phyloP scores from a whole-genome alignment of 1,140 invertebrate species.

The Arctopsyche grandis region DNA sequence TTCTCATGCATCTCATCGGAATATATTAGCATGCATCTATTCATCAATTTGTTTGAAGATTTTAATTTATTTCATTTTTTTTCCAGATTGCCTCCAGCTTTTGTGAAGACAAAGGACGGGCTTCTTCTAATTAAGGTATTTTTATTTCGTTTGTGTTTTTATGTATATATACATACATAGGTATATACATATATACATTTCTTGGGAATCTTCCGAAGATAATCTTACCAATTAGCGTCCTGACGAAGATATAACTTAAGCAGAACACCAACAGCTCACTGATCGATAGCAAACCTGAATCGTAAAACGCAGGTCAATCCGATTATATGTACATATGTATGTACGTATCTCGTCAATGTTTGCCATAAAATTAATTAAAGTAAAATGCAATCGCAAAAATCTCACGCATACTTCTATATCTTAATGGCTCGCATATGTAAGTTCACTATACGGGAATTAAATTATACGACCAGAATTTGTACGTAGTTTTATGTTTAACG shows the following conservation, averaged over 20 bases:
- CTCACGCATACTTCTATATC: not conserved
- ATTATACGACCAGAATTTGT: not conserved
- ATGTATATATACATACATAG: not conserved
- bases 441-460: not conserved
- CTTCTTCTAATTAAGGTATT: not conserved
- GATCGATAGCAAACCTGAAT: no score
- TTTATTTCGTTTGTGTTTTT: not conserved
- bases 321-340: not conserved
- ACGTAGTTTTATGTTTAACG: conserved; percentile 6
- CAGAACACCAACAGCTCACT: no score
- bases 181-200: not conserved
- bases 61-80: conserved; percentile 32
- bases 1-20: not conserved
- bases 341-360: not conserved
- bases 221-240: not conserved
- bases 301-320: not conserved
- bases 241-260: not conserved
- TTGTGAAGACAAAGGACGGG: not conserved
- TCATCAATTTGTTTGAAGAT: not conserved
- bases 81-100: conserved; percentile 6
- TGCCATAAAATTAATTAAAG: not conserved
- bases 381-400: not conserved
- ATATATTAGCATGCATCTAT: not conserved
- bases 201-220: not conserved
- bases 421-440: not conserved